Evolutionary conservation across 2,888 invertebrate species (phyloP), one percentile per base, ranked within the genome.

Genomic region (Phania funesta): DNA sequence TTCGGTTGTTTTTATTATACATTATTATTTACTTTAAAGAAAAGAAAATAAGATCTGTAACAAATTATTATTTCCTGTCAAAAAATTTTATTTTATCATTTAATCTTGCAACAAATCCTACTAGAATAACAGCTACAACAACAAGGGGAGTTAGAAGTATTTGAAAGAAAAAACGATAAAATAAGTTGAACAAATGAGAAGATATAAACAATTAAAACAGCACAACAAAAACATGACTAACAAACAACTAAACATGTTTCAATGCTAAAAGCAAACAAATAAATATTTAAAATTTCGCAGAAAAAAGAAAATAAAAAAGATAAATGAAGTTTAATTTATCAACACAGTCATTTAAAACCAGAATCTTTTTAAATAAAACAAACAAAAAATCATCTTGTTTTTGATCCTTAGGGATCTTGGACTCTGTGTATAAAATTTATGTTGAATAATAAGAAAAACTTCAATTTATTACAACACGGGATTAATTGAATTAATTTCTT

Each of bases 181-280:
- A 22, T 24, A n/a, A n/a, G n/a, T 41, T 38, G 11, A 60, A 20
- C 5, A 48, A 65, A 68, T 68, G 24, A 68, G 20, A 46, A 58
- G 16, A 20, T 60, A 41, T 52, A 56, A 80, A 62, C 54, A 74
- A 74, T 62, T 44, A 52, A 77, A 24, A 26, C 18, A 26, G 44
- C 35, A 70, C 38, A 24, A 58, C n/a, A 76, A 64, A 56, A 62
- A 71, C 24, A 76, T 80, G 75, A 80, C 70, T 76, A 65, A 80
- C 52, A 76, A 76, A 60, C n/a, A n/a, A n/a, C 76, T 76, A 71
- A 80, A 71, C 60, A 75, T 54, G 50, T 13, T 68, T 60, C 60
- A 67, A 67, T 54, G 48, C 20, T 6, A 38, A 35, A 38, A 46
- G 13, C 22, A 32, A 54, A 54, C 8, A 65, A 44, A n/a, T 9